These are phyloP conservation scores for Poecilus cupreus DNA, from an alignment of 2,888 invertebrate species.

Conservation along the genomic window DNA sequence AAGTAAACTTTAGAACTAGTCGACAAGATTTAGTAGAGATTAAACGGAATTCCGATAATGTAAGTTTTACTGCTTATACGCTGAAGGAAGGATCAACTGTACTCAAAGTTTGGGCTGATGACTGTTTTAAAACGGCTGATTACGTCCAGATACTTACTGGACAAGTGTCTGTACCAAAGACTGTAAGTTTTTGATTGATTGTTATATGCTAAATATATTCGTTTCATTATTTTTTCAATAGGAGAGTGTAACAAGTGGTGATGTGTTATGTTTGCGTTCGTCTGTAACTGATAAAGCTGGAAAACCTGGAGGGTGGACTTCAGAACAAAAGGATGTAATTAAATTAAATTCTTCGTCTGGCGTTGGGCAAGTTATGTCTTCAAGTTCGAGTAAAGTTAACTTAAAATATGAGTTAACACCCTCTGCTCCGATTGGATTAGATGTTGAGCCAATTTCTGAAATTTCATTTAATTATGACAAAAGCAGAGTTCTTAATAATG, in stretches of 20 bases:
- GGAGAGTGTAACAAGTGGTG: conserved; percentile 73
- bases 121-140: conserved; percentile 69
- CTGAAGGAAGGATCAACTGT: conserved; percentile 74
- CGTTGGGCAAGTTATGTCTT: conserved; percentile 69
- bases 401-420: conserved; percentile 69
- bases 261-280: conserved; percentile 75
- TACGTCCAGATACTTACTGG: conserved; percentile 71
- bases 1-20: conserved; percentile 73
- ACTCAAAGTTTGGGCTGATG: conserved; percentile 73
- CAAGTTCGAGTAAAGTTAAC: conserved; percentile 67
- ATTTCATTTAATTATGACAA: conserved; percentile 65
- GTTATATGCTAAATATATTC: neutral
- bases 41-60: conserved; percentile 72
- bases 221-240: conserved; percentile 60
- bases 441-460: conserved; percentile 67
- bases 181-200: conserved; percentile 64
- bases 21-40: conserved; percentile 71
- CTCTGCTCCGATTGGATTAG: conserved; percentile 67
- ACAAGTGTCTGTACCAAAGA: conserved; percentile 69
- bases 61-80: conserved; percentile 72
- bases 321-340: conserved; percentile 69
- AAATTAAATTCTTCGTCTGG: conserved; percentile 69
- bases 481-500: conserved; percentile 67
- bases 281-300: conserved; percentile 71
- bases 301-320: conserved; percentile 69